Percentiles rank a stretch among this genome's conserved stretches.
Evolutionary conservation across 2,113 vertebrate genomes (phyloP).

Genomic region (Callorhinus ursinus): DNA sequence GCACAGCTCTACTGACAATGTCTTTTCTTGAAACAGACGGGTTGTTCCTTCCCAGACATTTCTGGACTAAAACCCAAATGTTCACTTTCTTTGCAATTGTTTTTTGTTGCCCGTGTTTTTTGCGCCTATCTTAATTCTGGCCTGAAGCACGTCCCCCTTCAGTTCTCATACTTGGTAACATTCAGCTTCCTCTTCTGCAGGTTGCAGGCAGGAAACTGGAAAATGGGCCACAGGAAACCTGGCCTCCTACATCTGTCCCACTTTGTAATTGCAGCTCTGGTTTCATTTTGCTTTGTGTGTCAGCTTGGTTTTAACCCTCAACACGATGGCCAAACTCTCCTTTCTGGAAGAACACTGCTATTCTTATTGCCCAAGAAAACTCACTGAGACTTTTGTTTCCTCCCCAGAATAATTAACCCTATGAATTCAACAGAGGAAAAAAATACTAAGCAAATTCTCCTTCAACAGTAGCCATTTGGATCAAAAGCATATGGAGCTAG

Average conservation of each 20-base stretch:
- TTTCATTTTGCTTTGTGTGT: conserved; percentile 86
- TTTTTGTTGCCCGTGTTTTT: background rate
- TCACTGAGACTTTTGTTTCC: background rate
- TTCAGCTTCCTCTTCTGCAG: conserved; percentile 86
- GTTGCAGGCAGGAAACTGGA: conserved; percentile 90
- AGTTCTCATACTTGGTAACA: conserved; percentile 81
- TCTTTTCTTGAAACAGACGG: conserved; percentile 59
- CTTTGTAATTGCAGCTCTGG: conserved; percentile 87
- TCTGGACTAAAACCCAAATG: background rate
- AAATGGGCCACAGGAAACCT: conserved; percentile 91
- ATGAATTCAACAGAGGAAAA: background rate
- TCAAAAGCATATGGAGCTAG: background rate
- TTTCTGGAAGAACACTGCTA: background rate
- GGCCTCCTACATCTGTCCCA: conserved; percentile 90
- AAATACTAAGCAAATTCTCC: background rate
- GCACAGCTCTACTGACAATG: background rate
- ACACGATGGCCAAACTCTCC: conserved; percentile 51
- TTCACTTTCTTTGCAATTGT: conserved; percentile 51
- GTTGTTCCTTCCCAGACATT: background rate
- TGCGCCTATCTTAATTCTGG: conserved; percentile 56
- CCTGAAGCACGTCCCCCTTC: conserved; percentile 57
- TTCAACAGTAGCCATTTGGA: background rate
- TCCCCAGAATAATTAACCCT: background rate
- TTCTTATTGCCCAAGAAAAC: background rate
- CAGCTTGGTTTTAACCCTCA: conserved; percentile 86